Conservation (phyloP, 2,888 invertebrate genomes). For the Phyllotreta striolata region DNA sequence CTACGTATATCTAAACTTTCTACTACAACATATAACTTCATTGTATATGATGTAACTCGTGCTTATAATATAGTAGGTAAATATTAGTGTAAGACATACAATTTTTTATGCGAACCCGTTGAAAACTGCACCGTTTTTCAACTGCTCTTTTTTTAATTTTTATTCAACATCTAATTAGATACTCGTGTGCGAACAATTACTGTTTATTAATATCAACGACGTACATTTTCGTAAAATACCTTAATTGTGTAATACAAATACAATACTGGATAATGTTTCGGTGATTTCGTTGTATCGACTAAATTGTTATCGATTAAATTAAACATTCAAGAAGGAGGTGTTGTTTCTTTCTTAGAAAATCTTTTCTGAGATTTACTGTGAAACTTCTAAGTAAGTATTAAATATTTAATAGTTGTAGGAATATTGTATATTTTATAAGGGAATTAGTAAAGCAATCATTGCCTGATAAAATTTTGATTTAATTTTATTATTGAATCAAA, state of each 20-base stretch:
- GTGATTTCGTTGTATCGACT: not conserved
- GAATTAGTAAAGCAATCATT: too few relatives aligned
- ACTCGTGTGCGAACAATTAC: conserved; percentile 40
- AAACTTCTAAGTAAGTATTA: too few relatives aligned
- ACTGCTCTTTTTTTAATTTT: conserved; percentile 42
- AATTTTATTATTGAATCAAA: conserved; percentile 1
- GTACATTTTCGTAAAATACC: conserved; percentile 34
- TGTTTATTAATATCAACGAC: conserved; percentile 43
- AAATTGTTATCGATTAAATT: too few relatives aligned
- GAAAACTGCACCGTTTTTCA: conserved; percentile 51
- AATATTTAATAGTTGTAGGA: too few relatives aligned
- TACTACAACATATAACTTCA: conserved; percentile 40
- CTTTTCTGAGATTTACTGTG: too few relatives aligned
- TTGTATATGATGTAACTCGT: conserved; percentile 38
- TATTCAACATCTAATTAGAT: conserved; percentile 44
- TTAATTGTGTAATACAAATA: conserved; percentile 20
- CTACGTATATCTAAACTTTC: conserved; percentile 39
- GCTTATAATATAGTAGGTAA: conserved; percentile 39
- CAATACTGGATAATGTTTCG: conserved; percentile 3
- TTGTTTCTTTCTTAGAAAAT: too few relatives aligned
- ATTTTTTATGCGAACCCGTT: conserved; percentile 45
- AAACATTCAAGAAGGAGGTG: too few relatives aligned
- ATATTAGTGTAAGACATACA: conserved; percentile 41
- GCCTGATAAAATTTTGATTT: not conserved
- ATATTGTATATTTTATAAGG: too few relatives aligned